Evolutionary conservation across 1,140 invertebrate species (phyloP).

Genomic region (Calephelis nemesis): DNA sequence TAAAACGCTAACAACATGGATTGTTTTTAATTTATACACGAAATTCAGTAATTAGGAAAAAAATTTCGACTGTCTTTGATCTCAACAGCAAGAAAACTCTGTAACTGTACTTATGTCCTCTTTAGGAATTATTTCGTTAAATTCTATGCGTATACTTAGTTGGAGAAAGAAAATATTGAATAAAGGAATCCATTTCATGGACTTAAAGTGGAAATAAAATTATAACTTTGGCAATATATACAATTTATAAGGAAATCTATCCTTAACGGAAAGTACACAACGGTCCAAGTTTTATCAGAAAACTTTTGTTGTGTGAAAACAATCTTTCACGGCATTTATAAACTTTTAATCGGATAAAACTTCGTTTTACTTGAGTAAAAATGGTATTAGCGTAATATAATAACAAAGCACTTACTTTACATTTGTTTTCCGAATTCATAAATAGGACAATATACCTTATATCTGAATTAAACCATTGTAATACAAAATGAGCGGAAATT

Average conservation of each 20-base stretch:
- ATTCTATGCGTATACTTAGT: no score
- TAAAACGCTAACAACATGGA: no score
- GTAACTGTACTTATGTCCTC: no score
- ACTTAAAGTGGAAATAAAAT: neutral
- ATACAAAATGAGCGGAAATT: no score
- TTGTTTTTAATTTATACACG: no score
- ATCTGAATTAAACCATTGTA: no score
- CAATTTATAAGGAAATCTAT: constrained; percentile 7
- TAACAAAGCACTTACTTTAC: neutral
- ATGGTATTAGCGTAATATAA: neutral
- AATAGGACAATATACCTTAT: no score
- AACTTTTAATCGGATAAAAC: constrained; percentile 8
- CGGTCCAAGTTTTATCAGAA: constrained; percentile 13
- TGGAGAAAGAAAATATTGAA: neutral
- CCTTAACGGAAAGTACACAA: neutral
- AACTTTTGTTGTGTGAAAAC: constrained; percentile 16
- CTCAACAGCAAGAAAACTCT: no score
- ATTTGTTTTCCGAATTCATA: neutral
- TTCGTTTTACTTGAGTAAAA: constrained; percentile 6
- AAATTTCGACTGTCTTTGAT: no score
- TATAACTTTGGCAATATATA: neutral
- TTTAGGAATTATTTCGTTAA: no score
- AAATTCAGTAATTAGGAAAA: no score
- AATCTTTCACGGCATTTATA: constrained; percentile 8
- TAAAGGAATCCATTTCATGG: neutral